Base-by-base conservation (phyloP, 1,140 invertebrate species). In the Mya arenaria region DNA sequence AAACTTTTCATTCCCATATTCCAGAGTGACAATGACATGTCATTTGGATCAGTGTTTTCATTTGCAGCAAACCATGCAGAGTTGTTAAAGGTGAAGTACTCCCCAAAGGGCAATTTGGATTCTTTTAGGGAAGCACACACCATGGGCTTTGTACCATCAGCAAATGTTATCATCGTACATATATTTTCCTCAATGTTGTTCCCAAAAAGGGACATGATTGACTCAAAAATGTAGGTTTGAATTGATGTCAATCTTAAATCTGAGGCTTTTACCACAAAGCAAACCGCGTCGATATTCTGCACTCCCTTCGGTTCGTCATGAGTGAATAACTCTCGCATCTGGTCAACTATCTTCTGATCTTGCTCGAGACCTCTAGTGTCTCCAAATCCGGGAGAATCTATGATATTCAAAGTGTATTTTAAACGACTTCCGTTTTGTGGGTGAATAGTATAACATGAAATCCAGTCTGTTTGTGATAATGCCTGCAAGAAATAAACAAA, bases 321-420 rank as follows among this genome's bases (percentile, higher is more conserved):
- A 30, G 56, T 19, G 30, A 84, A 85, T 10, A 83, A 52, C 30
- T 85, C 23, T 28, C 36, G 62, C 17, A 84, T 73, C 37, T 84
- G 74, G 13, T 71, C 68, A 19, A 68, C 34, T 15, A 85, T 72
- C 25, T 72, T 19, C 28, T 62, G 41, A 44, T 85, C 84, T 25
- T 52, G 39, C 19, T 81, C 39, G 17, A 85, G 25, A 15, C 84
- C 84, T 68, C 52, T 30, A 15, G 82, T 85, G 55, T 85, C 84
- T 19, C 77, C 63, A 69, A 80, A 80, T 19, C 77, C 77, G 17
- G 77, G 77, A 10, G 66, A 52, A 28, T 80, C 77, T n/a, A 80
- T 60, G 34, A 80, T 52, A 2, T 83, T 83, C 13, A 83, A 17
- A 23, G 1, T 79, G 36, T 65, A 85, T 10, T n/a, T n/a, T 32